Evolutionary conservation across 2,797 vertebrate species (phyloP).

Genomic region (Smutsia gigantea): DNA sequence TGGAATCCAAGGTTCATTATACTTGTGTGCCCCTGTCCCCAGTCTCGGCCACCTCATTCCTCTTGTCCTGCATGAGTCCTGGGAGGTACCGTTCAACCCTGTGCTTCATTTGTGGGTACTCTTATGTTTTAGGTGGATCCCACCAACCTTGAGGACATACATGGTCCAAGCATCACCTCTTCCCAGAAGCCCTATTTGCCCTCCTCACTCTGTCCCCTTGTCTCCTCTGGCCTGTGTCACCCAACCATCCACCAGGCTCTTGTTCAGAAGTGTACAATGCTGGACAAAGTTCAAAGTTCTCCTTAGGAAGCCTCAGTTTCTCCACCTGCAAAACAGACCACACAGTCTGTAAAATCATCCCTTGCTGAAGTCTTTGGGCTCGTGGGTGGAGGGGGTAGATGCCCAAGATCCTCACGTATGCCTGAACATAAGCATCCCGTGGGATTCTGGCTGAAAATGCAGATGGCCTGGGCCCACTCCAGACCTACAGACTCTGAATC

Average conservation of each 20-base stretch:
- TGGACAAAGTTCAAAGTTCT: not conserved
- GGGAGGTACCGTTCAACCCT: not conserved
- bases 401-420: not conserved
- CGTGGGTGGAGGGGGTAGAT: not conserved
- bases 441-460: not conserved
- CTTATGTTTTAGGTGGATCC: not conserved
- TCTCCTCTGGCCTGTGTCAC: not conserved
- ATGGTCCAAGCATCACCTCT: not conserved
- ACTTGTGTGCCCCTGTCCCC: not conserved
- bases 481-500: not conserved
- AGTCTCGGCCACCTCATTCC: not conserved
- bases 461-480: fast-evolving
- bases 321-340: not conserved
- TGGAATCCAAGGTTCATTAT: not conserved
- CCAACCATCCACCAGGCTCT: not conserved
- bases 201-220: not conserved
- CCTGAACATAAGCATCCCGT: not conserved
- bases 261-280: not conserved
- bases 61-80: not conserved
- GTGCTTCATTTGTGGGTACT: not conserved
- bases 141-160: not conserved
- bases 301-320: not conserved
- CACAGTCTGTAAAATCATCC: not conserved
- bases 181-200: not conserved
- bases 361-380: not conserved